phyloP scores from a whole-genome alignment of 2,797 vertebrate genomes.

The Myotis daubentonii region DNA sequence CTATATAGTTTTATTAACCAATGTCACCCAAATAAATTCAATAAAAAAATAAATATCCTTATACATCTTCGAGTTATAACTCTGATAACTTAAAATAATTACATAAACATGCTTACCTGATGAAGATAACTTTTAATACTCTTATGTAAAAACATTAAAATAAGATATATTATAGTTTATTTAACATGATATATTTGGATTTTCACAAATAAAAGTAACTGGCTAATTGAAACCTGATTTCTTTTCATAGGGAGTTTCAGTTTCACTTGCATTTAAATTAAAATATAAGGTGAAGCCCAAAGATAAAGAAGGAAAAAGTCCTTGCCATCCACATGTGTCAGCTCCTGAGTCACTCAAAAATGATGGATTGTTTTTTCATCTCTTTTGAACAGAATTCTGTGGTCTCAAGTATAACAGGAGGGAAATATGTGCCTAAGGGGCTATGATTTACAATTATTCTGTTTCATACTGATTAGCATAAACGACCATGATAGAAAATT shows the following conservation, averaged over 20 bases:
- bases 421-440: slow-evolving; percentile 36
- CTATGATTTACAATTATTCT: slow-evolving; percentile 59
- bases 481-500: slow-evolving; percentile 72
- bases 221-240: slow-evolving; percentile 29
- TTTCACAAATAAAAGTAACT: slow-evolving; percentile 51
- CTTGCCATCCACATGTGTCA: background rate
- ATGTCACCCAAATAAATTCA: background rate
- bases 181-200: slow-evolving; percentile 59
- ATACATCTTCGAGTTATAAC: slow-evolving; percentile 43
- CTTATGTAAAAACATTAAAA: slow-evolving; percentile 29
- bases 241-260: slow-evolving; percentile 9
- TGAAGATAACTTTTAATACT: slow-evolving; percentile 58
- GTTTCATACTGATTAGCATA: slow-evolving; percentile 54
- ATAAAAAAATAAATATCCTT: background rate
- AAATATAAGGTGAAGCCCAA: background rate
- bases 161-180: slow-evolving; percentile 8
- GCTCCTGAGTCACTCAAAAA: slow-evolving; percentile 72
- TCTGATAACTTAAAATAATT: slow-evolving; percentile 63
- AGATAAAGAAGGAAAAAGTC: slow-evolving; percentile 13
- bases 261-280: slow-evolving; percentile 10
- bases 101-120: slow-evolving; percentile 41
- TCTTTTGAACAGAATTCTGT: slow-evolving; percentile 57
- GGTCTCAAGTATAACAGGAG: slow-evolving; percentile 55
- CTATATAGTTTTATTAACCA: background rate
- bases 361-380: slow-evolving; percentile 58